Evolutionary conservation across 2,113 vertebrate species (phyloP).

Genomic region (Rhea pennata): DNA sequence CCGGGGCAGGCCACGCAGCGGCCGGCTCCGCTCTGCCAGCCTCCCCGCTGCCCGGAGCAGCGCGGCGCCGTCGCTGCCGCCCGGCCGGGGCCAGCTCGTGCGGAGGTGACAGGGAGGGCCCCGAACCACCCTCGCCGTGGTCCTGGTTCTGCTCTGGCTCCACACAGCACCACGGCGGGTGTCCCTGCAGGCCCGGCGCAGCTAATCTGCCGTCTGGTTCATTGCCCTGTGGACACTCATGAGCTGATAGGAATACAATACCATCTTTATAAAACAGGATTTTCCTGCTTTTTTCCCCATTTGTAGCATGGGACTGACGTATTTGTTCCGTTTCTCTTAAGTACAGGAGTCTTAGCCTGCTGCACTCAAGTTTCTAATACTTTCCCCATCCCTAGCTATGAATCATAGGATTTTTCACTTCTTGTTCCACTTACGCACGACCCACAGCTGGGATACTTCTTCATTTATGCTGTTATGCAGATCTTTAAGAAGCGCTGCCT

Average conservation of each 20-base stretch:
- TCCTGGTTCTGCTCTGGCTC: neutral
- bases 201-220: slow-evolving; percentile 3
- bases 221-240: neutral
- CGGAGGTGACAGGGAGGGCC: neutral
- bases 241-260: neutral
- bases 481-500: slow-evolving; percentile 15
- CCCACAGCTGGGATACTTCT: slow-evolving; percentile 8
- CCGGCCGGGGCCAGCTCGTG: no score
- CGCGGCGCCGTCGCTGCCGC: no score
- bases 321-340: slow-evolving; percentile 46
- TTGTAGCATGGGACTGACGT: neutral
- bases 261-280: slow-evolving; percentile 9
- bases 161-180: neutral
- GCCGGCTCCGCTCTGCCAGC: neutral
- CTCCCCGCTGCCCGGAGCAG: no score
- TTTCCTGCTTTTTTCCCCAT: slow-evolving; percentile 26
- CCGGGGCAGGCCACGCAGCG: neutral
- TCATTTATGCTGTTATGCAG: neutral
- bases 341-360: neutral
- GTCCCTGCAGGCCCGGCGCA: neutral
- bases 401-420: slow-evolving; percentile 39
- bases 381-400: slow-evolving; percentile 39
- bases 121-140: rapidly evolving
- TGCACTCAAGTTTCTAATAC: slow-evolving; percentile 13
- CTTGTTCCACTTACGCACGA: neutral